phyloP scores from a whole-genome alignment of 2,888 invertebrate species.

The Chirona hameri region DNA sequence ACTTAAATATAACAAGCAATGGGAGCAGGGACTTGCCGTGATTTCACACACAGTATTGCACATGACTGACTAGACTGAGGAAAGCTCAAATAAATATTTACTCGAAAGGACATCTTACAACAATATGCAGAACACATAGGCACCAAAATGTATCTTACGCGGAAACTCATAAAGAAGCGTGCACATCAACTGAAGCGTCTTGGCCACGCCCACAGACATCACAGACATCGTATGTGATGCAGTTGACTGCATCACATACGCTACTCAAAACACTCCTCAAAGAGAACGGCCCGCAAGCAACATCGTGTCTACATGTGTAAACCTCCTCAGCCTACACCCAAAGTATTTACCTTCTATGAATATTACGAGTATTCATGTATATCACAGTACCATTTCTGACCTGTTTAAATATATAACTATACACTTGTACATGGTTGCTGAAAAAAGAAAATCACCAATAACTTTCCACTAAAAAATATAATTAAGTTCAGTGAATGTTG shows the following conservation, averaged over 20 bases:
- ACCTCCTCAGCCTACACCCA: not conserved
- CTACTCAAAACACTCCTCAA: not conserved
- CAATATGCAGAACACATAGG: not conserved
- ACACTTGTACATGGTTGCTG: conserved; percentile 7
- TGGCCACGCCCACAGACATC: not conserved
- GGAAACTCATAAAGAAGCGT: not conserved
- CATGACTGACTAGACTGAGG: not conserved
- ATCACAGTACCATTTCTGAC: conserved; percentile 27
- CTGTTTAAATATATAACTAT: not conserved
- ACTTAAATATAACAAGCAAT: not conserved
- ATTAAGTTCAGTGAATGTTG: not conserved
- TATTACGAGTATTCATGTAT: not conserved
- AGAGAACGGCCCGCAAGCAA: not conserved
- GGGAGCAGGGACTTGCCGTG: not conserved
- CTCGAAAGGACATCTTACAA: not conserved
- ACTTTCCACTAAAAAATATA: not conserved
- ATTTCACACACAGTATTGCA: not conserved
- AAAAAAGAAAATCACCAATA: not conserved
- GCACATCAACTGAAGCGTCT: not conserved
- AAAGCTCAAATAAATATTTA: not conserved
- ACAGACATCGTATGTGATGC: not conserved
- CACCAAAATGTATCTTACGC: not conserved
- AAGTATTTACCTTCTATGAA: not conserved
- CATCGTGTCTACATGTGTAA: not conserved
- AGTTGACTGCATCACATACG: not conserved